These are phyloP conservation scores for Isichthys henryi DNA, from an alignment of 2,113 vertebrate genomes.

Conservation along the genomic window DNA sequence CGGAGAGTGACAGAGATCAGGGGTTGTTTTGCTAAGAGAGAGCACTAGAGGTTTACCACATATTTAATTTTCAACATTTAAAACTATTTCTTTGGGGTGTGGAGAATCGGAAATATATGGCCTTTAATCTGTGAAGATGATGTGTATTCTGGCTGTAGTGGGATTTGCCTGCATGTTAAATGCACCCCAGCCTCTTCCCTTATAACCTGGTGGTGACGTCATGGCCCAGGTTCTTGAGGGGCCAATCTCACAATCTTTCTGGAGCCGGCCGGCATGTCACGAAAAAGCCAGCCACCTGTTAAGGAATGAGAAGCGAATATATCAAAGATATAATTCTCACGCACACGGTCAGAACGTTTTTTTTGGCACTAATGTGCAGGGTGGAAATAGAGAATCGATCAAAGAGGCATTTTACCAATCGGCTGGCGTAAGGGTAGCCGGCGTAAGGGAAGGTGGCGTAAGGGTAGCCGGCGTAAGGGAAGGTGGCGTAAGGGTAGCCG, in stretches of 20 bases:
- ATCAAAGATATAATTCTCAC: slow-evolving; percentile 23
- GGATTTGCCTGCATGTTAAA: background rate
- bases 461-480: no score
- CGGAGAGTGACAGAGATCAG: background rate
- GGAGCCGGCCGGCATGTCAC: slow-evolving; percentile 11
- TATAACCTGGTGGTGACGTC: background rate
- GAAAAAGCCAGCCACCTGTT: slow-evolving; percentile 14
- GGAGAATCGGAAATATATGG: background rate
- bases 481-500: no score
- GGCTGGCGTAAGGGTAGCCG: background rate
- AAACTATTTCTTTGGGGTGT: background rate
- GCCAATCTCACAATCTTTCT: slow-evolving; percentile 14
- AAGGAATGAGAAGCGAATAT: slow-evolving; percentile 26
- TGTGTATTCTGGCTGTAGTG: background rate
- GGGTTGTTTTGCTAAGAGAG: background rate
- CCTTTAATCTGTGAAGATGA: background rate
- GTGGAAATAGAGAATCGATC: slow-evolving; percentile 26
- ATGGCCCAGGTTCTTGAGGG: slow-evolving; percentile 20
- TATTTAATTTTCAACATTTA: background rate
- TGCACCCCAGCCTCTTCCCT: background rate
- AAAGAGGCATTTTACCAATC: slow-evolving; percentile 20
- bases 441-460: no score
- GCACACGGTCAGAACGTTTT: background rate
- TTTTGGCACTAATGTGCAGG: slow-evolving; percentile 12
- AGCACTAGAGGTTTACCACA: background rate